Evolutionary conservation across 2,797 vertebrate genomes (phyloP).

Genomic region (Pangasius djambal): DNA sequence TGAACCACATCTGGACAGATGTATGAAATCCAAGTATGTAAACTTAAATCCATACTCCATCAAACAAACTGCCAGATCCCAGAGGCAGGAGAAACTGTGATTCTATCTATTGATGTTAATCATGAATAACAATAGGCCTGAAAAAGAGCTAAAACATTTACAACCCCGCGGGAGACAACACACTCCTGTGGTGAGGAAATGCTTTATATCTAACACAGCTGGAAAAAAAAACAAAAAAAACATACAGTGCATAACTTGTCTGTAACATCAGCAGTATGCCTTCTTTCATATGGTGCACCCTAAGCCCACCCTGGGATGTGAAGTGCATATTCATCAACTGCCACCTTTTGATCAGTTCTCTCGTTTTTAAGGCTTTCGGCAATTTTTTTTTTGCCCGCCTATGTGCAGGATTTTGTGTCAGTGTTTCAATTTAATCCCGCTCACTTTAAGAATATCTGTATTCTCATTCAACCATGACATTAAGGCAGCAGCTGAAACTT

Average conservation of each 20-base stretch:
- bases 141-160: constrained; percentile 38
- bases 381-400: not conserved
- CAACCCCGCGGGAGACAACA: not conserved
- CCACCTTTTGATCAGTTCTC: too few relatives aligned
- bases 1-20: not conserved
- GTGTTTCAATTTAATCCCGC: not conserved
- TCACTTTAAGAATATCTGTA: not conserved
- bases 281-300: not conserved
- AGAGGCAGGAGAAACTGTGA: not conserved
- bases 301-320: not conserved
- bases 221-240: not conserved
- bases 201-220: not conserved
- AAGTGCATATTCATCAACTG: not conserved
- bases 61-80: not conserved
- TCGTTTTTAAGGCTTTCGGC: not conserved
- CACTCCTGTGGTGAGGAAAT: constrained; percentile 24
- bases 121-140: constrained; percentile 11
- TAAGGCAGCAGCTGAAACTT: not conserved
- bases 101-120: not conserved
- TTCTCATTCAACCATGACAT: not conserved
- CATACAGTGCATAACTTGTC: not conserved
- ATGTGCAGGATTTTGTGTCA: not conserved
- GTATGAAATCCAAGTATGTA: not conserved
- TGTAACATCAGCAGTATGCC: not conserved
- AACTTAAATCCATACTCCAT: not conserved